Conservation (phyloP, 2,113 vertebrate genomes). For the Antechinus flavipes region DNA sequence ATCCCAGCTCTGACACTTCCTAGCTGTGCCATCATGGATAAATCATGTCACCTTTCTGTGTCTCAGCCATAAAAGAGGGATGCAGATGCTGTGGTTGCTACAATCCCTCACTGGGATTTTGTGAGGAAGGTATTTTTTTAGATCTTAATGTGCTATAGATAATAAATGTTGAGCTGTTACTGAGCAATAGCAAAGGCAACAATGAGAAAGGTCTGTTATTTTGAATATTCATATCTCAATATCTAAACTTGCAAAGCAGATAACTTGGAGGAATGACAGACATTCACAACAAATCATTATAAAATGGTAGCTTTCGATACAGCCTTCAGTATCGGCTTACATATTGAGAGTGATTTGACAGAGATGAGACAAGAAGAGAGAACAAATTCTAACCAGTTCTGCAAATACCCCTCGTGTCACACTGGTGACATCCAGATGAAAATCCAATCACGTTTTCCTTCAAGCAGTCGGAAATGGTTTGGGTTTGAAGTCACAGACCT, state of each 20-base stretch:
- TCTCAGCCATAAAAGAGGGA: neutral
- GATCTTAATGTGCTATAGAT: neutral
- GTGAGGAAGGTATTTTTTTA: neutral
- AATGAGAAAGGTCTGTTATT: neutral
- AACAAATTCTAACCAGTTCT: neutral
- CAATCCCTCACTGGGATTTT: neutral
- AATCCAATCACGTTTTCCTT: neutral
- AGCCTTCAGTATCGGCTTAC: neutral
- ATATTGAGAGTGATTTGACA: neutral
- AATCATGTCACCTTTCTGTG: neutral
- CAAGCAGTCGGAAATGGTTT: neutral
- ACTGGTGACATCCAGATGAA: neutral
- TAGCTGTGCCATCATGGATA: neutral
- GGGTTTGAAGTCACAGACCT: neutral
- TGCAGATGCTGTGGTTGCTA: neutral
- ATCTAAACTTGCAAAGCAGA: neutral
- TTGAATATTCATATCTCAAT: neutral
- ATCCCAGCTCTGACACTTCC: neutral
- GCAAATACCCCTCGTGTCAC: neutral
- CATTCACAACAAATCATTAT: neutral
- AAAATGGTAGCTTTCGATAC: neutral
- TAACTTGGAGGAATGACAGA: neutral
- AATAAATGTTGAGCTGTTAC: neutral
- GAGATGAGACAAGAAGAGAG: neutral
- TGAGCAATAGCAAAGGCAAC: neutral